Conservation (phyloP, 2,888 invertebrate species). For the Tillus elongatus region DNA sequence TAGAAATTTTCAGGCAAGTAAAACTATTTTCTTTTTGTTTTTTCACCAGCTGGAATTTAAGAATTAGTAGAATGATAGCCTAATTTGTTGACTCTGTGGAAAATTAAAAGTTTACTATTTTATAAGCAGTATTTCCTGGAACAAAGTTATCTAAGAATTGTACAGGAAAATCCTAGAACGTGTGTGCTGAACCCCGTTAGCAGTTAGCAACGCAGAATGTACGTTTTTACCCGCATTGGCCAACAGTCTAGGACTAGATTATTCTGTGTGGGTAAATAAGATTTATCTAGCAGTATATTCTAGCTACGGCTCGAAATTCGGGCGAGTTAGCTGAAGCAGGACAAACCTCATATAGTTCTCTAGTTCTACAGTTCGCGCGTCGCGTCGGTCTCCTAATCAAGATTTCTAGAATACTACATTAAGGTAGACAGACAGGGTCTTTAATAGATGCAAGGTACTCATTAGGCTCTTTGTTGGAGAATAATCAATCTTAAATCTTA, state of each 20-base stretch:
- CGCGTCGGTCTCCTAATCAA: constrained; percentile 24
- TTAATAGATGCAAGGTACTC: constrained; percentile 22
- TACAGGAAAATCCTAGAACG: too few species aligned
- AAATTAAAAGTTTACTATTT: too few species aligned
- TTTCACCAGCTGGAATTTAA: too few species aligned
- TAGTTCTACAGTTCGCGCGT: constrained; percentile 8
- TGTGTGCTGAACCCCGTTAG: too few species aligned
- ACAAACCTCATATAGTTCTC: constrained; percentile 15
- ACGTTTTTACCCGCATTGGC: constrained; percentile 17
- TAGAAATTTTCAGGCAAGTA: too few species aligned
- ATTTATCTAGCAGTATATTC: constrained; percentile 26
- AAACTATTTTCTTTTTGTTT: too few species aligned
- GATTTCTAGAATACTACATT: constrained; percentile 16
- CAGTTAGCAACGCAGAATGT: constrained; percentile 17
- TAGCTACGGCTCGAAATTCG: constrained; percentile 21
- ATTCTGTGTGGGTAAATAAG: constrained; percentile 24
- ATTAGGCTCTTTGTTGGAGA: constrained; percentile 24
- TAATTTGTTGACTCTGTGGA: too few species aligned
- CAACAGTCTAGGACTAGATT: constrained; percentile 20
- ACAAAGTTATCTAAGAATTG: too few species aligned
- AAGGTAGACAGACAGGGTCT: constrained; percentile 20
- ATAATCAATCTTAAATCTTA: constrained; percentile 25
- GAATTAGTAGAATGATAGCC: too few species aligned
- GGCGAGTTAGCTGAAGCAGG: too few species aligned
- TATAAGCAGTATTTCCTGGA: too few species aligned